Evolutionary conservation across 2,797 vertebrate species (phyloP).

Genomic region (Sebastes itinus): DNA sequence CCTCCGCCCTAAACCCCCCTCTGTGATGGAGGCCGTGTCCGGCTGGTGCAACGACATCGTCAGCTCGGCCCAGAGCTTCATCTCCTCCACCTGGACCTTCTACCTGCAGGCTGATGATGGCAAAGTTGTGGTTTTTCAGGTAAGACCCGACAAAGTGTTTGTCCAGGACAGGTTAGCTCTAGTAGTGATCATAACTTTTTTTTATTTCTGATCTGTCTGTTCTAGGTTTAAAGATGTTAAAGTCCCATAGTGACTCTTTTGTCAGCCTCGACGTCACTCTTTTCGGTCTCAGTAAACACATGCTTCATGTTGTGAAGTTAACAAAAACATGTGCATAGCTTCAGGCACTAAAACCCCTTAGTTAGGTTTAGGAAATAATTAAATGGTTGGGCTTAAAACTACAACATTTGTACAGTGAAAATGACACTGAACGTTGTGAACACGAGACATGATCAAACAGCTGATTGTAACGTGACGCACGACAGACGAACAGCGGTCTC

Average conservation of each 20-base stretch:
- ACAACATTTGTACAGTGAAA: no score
- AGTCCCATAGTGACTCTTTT: not conserved
- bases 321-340: no score
- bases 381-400: no score
- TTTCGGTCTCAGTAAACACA: not conserved
- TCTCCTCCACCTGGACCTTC: constrained; percentile 98
- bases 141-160: constrained; percentile 56
- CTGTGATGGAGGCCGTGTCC: constrained; percentile 89
- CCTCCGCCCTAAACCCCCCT: constrained; percentile 80
- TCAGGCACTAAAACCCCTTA: no score
- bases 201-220: not conserved
- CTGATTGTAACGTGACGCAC: not conserved
- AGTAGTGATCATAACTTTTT: not conserved
- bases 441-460: not conserved
- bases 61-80: constrained; percentile 95
- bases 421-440: no score
- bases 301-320: no score
- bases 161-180: not conserved
- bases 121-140: constrained; percentile 97
- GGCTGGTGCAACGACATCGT: constrained; percentile 94
- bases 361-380: no score
- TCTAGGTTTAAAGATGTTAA: not conserved
- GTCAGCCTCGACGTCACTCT: not conserved
- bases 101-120: constrained; percentile 95
- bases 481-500: not conserved